Percentiles rank a stretch among this genome's conserved stretches.
Evolutionary conservation across 2,113 vertebrate species (phyloP).

Genomic region (Neopipo cinnamomea): DNA sequence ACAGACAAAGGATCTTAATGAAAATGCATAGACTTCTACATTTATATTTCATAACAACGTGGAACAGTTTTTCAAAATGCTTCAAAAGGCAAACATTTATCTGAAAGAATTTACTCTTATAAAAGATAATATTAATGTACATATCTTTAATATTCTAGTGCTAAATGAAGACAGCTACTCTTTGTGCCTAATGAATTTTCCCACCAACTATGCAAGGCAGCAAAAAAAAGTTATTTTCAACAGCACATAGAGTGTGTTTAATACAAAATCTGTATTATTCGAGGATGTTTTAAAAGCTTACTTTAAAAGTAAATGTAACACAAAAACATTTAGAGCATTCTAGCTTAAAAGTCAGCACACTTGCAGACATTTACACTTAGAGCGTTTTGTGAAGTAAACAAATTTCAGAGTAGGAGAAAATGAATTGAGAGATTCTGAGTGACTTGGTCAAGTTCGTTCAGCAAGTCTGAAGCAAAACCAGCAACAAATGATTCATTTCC

Average conservation of each 20-base stretch:
- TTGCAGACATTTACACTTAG: not conserved
- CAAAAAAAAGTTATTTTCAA: not conserved
- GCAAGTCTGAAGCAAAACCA: not conserved
- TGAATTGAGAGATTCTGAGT: not conserved
- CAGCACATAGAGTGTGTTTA: not conserved
- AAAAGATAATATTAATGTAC: not conserved
- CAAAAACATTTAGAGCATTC: not conserved
- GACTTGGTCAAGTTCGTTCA: not conserved
- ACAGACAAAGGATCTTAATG: not conserved
- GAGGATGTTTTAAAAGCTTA: not conserved
- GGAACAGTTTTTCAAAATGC: not conserved
- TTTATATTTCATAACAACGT: not conserved
- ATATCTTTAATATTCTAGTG: not conserved
- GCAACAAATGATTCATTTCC: not conserved
- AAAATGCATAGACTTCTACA: not conserved
- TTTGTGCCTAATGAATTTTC: not conserved
- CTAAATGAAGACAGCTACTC: not conserved
- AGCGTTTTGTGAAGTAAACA: not conserved
- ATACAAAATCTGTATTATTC: not conserved
- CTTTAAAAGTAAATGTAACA: not conserved
- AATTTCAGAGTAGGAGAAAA: not conserved
- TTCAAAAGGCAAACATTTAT: not conserved
- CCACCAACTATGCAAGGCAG: not conserved
- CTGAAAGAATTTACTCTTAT: not conserved
- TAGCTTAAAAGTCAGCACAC: not conserved